Conservation (phyloP, 2,888 invertebrate species). For the Opisthograptis luteolata region DNA sequence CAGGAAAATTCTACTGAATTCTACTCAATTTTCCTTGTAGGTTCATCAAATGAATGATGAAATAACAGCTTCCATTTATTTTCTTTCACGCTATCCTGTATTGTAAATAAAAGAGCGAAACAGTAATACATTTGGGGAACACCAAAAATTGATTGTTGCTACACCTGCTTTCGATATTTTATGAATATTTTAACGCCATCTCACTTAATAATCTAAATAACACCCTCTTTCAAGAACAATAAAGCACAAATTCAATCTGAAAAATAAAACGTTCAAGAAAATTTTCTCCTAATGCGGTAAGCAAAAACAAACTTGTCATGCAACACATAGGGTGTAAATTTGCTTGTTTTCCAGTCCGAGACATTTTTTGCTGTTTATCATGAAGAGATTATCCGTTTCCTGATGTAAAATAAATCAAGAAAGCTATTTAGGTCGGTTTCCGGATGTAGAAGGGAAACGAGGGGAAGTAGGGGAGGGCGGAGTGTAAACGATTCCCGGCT, state of each 20-base stretch:
- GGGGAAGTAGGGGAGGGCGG: slow-evolving; percentile 1
- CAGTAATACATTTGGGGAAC: slow-evolving; percentile 36
- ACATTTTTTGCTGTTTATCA: slow-evolving; percentile 35
- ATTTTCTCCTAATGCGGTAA: not conserved
- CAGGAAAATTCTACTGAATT: slow-evolving; percentile 25
- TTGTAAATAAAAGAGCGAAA: slow-evolving; percentile 36
- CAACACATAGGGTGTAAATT: slow-evolving; percentile 14
- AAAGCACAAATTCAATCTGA: slow-evolving; percentile 24
- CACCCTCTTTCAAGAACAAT: slow-evolving; percentile 12
- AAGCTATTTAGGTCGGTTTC: slow-evolving; percentile 36
- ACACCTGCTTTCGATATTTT: slow-evolving; percentile 54
- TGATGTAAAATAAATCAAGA: slow-evolving; percentile 39
- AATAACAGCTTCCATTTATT: slow-evolving; percentile 39
- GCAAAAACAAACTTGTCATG: slow-evolving; percentile 6
- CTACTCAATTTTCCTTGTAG: slow-evolving; percentile 22
- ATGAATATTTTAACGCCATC: slow-evolving; percentile 46
- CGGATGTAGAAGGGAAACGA: slow-evolving; percentile 11
- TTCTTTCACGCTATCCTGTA: slow-evolving; percentile 30
- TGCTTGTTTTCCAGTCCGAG: slow-evolving; percentile 8
- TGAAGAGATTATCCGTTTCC: slow-evolving; percentile 36
- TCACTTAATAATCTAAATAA: slow-evolving; percentile 16
- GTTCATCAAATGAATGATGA: slow-evolving; percentile 12
- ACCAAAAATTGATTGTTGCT: slow-evolving; percentile 58
- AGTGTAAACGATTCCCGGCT: slow-evolving; percentile 26
- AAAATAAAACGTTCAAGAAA: not conserved